Percentiles rank a stretch among this genome's conserved stretches.
These are phyloP conservation scores for Oxyteleia sp. DNA, from an alignment of 2,888 invertebrate genomes.

Conservation along the genomic window DNA sequence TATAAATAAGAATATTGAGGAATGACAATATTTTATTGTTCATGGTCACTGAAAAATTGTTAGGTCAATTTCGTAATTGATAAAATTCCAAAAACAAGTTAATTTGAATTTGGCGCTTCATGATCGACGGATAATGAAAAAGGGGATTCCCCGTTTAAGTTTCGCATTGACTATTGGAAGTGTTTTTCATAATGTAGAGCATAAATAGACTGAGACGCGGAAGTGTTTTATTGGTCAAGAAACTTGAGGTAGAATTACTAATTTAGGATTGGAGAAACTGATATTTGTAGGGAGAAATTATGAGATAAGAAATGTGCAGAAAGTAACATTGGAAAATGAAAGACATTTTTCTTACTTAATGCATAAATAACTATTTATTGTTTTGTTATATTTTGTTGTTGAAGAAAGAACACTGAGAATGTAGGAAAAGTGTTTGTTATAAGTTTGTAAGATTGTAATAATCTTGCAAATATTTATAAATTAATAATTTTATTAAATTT, in stretches of 20 bases:
- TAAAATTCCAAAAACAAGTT: not conserved
- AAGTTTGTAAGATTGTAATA: too few species aligned
- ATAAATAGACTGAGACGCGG: slow-evolving; percentile 65
- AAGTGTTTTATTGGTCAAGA: slow-evolving; percentile 60
- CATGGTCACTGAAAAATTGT: too few species aligned
- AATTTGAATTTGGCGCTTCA: slow-evolving; percentile 5
- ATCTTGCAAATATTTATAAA: too few species aligned
- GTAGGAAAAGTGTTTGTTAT: too few species aligned
- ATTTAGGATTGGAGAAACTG: slow-evolving; percentile 52
- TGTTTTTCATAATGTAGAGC: slow-evolving; percentile 43
- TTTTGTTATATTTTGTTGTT: too few species aligned
- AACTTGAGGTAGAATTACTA: slow-evolving; percentile 47
- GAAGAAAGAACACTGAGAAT: too few species aligned
- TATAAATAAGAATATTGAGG: too few species aligned
- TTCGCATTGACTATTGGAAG: slow-evolving; percentile 28
- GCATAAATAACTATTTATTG: too few species aligned
- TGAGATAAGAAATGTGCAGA: slow-evolving; percentile 12
- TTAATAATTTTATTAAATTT: too few species aligned
- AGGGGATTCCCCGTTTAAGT: slow-evolving; percentile 3
- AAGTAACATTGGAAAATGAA: not conserved
- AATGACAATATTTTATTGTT: too few species aligned
- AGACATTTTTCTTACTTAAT: slow-evolving; percentile 1
- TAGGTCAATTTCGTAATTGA: too few species aligned
- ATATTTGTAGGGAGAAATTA: slow-evolving; percentile 25
- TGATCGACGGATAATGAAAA: not conserved